Base-by-base conservation (phyloP, 2,888 invertebrate genomes). In the Lepetodrilus schrolli region DNA sequence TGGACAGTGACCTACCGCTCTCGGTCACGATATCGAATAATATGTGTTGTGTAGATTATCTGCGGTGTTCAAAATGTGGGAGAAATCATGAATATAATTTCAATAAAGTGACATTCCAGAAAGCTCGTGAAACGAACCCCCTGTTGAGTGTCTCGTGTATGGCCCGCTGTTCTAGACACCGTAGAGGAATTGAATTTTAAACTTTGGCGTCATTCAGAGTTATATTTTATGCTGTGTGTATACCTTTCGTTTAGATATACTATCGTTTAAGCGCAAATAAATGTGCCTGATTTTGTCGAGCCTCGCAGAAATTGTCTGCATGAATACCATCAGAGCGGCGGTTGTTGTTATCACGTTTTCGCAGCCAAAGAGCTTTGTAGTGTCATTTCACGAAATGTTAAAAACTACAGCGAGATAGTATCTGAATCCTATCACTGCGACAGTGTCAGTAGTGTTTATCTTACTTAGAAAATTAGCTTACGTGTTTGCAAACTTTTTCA, bases 291-390 rank as follows among this genome's bases (percentile, higher is more conserved):
- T 30, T 58, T 30, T 13, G 17, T 34, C n/a, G 26, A 26, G 58
- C n/a, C 58, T 30, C 30, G 34, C 8, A 4, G 17, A 30, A 58
- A 58, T 58, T 26, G 26, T 34, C 30, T 30, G 20, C 17, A 34
- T 17, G 58, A 17, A 34, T 58, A 23, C 10, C 7, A 17, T 58
- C 26, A 30, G 17, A 17, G 17, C 26, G 30, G 7, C 13, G 58
- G n/a, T 10, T 7, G 58, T 58, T 58, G 58, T 58, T 58, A 58
- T 58, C 58, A 13, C 17, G 2, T 34, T 10, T 30, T 34, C 17
- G 30, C 58, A 58, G 58, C 58, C 26, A 23, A n/a, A 30, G 58
- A 23, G 58, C 58, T 58, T 58, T 58, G 58, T 58, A 58, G 58
- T 58, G n/a, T n/a, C 26, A 58, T 30, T 30, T 30, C 58, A 58